Evolutionary conservation across 2,113 vertebrate genomes (phyloP), one percentile per base, ranked within the genome.

Genomic region (Emberiza fucata): DNA sequence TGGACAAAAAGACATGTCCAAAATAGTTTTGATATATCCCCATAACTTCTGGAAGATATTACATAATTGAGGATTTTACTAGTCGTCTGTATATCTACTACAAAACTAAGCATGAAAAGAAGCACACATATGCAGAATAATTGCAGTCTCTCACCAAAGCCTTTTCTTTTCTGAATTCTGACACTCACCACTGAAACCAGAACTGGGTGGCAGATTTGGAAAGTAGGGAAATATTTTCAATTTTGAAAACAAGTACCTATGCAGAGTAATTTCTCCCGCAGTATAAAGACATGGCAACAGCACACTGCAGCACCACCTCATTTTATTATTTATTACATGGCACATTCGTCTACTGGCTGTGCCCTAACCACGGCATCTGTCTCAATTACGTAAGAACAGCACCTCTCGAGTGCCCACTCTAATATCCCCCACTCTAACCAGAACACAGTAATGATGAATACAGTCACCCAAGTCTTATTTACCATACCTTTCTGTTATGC

Each of bases 31-130:
- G 50, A 42, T 88, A 54, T 47, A 95, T 86, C 54, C 60, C 80
- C 20, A 20, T 53, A 79, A 86, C 50, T 94, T 86, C 81, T 92
- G 91, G 75, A 93, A 88, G 75, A 77, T 59, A 95, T 35, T 77
- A 94, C 56, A 42, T 64, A 80, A 80, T 17, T 90, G 83, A 77
- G 71, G 54, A 95, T 95, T 95, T 88, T 94, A 87, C 85, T 33
- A 51, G 37, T 60, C 1, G 2, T 95, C 94, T 64, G 33, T 66
- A 1, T 45, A 86, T 71, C 68, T 57, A 56, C 71, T 56, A 88
- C n/a, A 90, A 81, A 93, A 81, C n/a, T 47, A 80, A 80, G 21
- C 5, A 3, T 59, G 75, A 90, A 77, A 87, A 95, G 53, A 90
- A 94, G 84, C 47, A 92, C 45, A 91, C 29, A 56, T 35, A 47